Evolutionary conservation across 2,888 invertebrate genomes (phyloP).

Genomic region (Andricus curvator): DNA sequence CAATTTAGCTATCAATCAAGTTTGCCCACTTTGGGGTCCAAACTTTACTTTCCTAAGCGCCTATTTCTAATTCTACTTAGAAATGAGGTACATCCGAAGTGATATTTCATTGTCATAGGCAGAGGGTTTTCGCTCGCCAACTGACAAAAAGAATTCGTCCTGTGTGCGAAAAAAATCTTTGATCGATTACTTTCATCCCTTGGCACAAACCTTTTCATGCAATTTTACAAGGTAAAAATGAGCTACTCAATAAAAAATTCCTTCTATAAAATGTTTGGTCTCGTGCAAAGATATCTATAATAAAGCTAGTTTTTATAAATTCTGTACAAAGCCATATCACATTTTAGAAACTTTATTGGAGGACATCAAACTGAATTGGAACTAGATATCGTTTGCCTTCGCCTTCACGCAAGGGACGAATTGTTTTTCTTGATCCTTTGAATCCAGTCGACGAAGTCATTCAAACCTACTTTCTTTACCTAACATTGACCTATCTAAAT

Average conservation of each 20-base stretch:
- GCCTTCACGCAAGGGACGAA: conserved; percentile 38
- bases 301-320: not conserved
- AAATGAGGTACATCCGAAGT: conserved; percentile 38
- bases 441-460: conserved; percentile 20
- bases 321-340: conserved; percentile 8
- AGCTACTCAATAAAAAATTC: not conserved
- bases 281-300: not conserved
- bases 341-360: conserved; percentile 1
- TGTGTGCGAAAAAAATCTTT: conserved; percentile 2
- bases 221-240: not conserved
- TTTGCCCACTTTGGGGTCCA: not conserved
- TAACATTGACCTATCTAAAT: conserved; percentile 49
- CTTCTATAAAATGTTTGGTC: not conserved
- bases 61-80: conserved; percentile 35
- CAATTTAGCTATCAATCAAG: conserved; percentile 22
- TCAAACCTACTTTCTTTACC: conserved; percentile 44
- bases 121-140: conserved; percentile 4
- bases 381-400: conserved; percentile 35
- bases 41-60: conserved; percentile 19
- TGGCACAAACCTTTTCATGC: not conserved
- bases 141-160: conserved; percentile 27
- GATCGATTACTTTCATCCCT: not conserved
- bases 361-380: not conserved
- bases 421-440: not conserved
- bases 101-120: conserved; percentile 43